These are phyloP conservation scores for Polyodon spathula DNA, from an alignment of 2,113 vertebrate species.

Conservation along the genomic window DNA sequence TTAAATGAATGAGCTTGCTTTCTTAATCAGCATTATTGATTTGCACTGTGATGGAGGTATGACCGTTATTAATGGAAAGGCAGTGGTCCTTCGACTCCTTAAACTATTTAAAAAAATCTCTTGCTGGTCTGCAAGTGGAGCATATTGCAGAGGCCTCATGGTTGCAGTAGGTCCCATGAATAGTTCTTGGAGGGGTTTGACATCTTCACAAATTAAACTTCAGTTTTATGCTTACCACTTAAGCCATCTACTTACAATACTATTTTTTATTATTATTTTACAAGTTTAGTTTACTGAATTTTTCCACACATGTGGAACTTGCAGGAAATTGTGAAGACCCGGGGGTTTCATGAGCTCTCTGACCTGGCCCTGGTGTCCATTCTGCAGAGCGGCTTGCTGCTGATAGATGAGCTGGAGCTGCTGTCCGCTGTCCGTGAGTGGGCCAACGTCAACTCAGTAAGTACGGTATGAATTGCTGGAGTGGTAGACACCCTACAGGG, in stretches of 20 bases:
- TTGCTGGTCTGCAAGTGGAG: too few relatives aligned
- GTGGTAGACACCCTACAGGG: too few relatives aligned
- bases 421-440: constrained; percentile 54
- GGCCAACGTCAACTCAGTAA: constrained; percentile 66
- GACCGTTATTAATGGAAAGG: neutral
- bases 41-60: neutral
- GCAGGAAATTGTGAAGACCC: constrained; percentile 54
- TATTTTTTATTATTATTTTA: too few relatives aligned
- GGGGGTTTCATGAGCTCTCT: constrained; percentile 57
- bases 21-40: neutral
- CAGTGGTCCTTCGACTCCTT: neutral
- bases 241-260: too few relatives aligned
- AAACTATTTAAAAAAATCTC: too few relatives aligned
- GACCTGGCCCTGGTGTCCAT: constrained; percentile 43
- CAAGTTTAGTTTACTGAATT: neutral
- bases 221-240: neutral
- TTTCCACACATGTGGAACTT: neutral
- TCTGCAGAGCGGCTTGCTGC: constrained; percentile 51
- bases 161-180: too few relatives aligned
- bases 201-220: neutral
- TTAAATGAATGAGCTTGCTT: neutral
- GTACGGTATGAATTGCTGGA: constrained; percentile 14
- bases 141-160: neutral
- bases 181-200: neutral
- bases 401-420: constrained; percentile 51